Evolutionary conservation across 2,888 invertebrate genomes (phyloP).

Genomic region (Orthosia incerta): DNA sequence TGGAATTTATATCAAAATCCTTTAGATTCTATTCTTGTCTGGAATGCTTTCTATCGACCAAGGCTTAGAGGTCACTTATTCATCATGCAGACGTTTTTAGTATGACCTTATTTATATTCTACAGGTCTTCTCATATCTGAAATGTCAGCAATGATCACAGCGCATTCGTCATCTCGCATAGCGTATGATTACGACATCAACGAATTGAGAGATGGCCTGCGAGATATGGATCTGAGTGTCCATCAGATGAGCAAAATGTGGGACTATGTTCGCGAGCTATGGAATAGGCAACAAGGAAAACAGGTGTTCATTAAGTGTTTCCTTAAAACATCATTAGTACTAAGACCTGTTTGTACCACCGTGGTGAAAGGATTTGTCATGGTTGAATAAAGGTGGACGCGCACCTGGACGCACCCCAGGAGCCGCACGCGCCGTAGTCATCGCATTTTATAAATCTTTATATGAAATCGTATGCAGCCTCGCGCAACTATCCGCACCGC

Average conservation of each 20-base stretch:
- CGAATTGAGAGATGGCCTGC: constrained; percentile 87
- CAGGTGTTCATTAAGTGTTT: constrained; percentile 76
- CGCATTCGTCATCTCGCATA: constrained; percentile 87
- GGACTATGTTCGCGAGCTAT: constrained; percentile 89
- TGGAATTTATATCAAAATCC: too few species aligned
- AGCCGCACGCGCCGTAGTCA: too few species aligned
- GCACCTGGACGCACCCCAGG: too few species aligned
- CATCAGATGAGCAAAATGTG: constrained; percentile 90
- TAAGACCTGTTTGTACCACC: too few species aligned
- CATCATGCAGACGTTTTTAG: not conserved
- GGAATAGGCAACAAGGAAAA: constrained; percentile 89
- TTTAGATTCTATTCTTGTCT: not conserved
- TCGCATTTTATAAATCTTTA: too few species aligned
- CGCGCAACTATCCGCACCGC: too few species aligned
- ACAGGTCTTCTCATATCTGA: constrained; percentile 89
- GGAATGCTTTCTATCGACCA: not conserved
- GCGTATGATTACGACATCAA: constrained; percentile 89
- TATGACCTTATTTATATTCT: not conserved
- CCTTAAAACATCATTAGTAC: not conserved
- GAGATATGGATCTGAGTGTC: constrained; percentile 86
- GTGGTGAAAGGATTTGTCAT: too few species aligned
- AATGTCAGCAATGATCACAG: constrained; percentile 89
- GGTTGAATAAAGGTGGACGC: too few species aligned
- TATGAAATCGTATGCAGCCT: too few species aligned
- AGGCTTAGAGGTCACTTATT: not conserved